Percentiles rank a stretch among this genome's conserved stretches.
Evolutionary conservation across 2,888 invertebrate species (phyloP).

Genomic region (Therioaphis trifolii): DNA sequence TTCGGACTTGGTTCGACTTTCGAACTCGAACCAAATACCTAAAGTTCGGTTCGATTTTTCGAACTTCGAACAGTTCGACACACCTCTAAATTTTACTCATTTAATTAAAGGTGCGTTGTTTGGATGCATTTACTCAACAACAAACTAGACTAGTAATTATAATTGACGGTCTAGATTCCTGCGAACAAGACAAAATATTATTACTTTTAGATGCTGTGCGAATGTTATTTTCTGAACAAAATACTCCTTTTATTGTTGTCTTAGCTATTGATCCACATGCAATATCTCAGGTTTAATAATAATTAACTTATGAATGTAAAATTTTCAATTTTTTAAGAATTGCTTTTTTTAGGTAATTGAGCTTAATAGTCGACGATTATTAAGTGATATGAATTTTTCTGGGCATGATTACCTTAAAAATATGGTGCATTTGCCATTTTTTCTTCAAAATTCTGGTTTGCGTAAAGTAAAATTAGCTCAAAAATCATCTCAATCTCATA

Average conservation of each 20-base stretch:
- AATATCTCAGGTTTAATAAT: conserved; percentile 83
- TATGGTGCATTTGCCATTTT: conserved; percentile 97
- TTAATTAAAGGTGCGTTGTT: conserved; percentile 78
- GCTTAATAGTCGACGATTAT: conserved; percentile 85
- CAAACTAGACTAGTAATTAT: conserved; percentile 95
- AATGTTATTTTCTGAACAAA: conserved; percentile 91
- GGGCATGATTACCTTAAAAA: conserved; percentile 95
- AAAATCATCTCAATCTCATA: conserved; percentile 77
- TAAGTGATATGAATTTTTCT: conserved; percentile 92
- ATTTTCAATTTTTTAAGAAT: background rate
- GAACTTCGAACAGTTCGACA: background rate
- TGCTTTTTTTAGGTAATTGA: conserved; percentile 80
- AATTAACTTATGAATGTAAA: background rate
- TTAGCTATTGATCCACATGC: conserved; percentile 98
- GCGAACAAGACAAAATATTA: conserved; percentile 95
- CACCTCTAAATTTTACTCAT: background rate
- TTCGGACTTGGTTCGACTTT: too few species aligned
- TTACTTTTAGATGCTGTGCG: conserved; percentile 94
- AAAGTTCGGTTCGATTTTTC: too few species aligned
- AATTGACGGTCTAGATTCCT: conserved; percentile 96
- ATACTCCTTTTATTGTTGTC: conserved; percentile 94
- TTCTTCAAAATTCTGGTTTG: conserved; percentile 95
- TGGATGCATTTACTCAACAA: conserved; percentile 93
- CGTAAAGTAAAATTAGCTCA: conserved; percentile 89
- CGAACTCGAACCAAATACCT: too few species aligned